Conservation (phyloP, 2,113 vertebrate genomes). For the Coregonus clupeaformis region DNA sequence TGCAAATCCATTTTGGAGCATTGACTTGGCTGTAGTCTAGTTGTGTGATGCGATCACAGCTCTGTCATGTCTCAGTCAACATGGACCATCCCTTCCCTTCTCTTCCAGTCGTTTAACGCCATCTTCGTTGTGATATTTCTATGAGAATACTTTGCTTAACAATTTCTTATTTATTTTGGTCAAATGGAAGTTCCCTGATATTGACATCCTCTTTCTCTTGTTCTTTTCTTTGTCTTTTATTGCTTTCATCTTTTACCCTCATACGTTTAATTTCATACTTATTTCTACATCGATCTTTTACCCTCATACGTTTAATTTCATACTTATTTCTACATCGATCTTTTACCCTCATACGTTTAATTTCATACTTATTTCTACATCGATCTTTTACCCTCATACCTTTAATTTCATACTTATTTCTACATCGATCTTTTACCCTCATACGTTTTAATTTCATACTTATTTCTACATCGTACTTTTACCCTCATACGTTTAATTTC, state of each 20-base stretch:
- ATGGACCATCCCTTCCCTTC: constrained; percentile 55
- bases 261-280: constrained; percentile 64
- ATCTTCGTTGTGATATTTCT: constrained; percentile 65
- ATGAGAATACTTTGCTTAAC: constrained; percentile 53
- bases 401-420: constrained; percentile 52
- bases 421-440: constrained; percentile 43
- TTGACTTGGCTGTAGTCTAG: background rate
- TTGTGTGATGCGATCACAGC: constrained; percentile 59
- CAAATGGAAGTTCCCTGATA: constrained; percentile 85
- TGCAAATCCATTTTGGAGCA: background rate
- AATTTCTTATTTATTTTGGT: constrained; percentile 64
- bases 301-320: constrained; percentile 65
- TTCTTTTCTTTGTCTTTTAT: constrained; percentile 80
- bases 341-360: constrained; percentile 66
- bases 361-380: constrained; percentile 63
- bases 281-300: constrained; percentile 53
- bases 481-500: constrained; percentile 66
- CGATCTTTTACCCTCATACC: constrained; percentile 60
- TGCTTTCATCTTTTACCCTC: constrained; percentile 56
- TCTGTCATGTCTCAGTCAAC: constrained; percentile 79
- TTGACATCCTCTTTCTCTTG: constrained; percentile 96
- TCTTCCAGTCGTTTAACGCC: constrained; percentile 61
- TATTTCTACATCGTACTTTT: constrained; percentile 57
- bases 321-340: constrained; percentile 57
- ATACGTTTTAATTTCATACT: constrained; percentile 67